phyloP scores from a whole-genome alignment of 2,113 vertebrate genomes.

The Saguinus midas region DNA sequence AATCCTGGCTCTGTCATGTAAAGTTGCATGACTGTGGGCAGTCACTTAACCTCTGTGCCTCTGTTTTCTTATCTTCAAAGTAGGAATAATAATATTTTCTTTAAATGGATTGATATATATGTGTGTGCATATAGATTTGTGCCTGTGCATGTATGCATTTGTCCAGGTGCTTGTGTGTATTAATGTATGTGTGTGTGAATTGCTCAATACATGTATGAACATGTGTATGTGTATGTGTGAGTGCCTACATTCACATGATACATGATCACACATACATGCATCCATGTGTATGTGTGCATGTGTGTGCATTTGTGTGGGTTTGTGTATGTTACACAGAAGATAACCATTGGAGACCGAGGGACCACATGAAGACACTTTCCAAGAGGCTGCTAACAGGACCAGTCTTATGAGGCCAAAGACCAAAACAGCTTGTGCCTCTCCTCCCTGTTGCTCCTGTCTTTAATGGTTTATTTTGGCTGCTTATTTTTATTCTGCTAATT shows the following conservation, averaged over 20 bases:
- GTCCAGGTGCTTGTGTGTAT: background rate
- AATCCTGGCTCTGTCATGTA: background rate
- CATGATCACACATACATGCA: background rate
- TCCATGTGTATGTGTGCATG: background rate
- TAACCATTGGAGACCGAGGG: background rate
- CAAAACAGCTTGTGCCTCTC: background rate
- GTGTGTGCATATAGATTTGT: background rate
- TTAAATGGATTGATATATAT: background rate
- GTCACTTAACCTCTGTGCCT: background rate
- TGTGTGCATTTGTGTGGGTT: background rate
- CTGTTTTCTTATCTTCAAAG: background rate
- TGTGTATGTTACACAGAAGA: background rate
- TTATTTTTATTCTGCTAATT: conserved; percentile 39
- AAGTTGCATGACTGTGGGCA: background rate
- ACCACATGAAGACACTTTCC: background rate
- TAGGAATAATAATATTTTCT: background rate
- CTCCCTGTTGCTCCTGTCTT: background rate
- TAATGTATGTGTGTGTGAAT: background rate
- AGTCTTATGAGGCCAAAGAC: background rate
- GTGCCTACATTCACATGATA: background rate
- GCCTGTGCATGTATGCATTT: background rate
- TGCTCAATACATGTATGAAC: background rate
- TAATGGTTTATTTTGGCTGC: background rate
- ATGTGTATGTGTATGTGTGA: background rate
- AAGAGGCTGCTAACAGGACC: background rate